Base-by-base conservation (phyloP, 2,113 vertebrate genomes). In the Odocoileus hemionus region DNA sequence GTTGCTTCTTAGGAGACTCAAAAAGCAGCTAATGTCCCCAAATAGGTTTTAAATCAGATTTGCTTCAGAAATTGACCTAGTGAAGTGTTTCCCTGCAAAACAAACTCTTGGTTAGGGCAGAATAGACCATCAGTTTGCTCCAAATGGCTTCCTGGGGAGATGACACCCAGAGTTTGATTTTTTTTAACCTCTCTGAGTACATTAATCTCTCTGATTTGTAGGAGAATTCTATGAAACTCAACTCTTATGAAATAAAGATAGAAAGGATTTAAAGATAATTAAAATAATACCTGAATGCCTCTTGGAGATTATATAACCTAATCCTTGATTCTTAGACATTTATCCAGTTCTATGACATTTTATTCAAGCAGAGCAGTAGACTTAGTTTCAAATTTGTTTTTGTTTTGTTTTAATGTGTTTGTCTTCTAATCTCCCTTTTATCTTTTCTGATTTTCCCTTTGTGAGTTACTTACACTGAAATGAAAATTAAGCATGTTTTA, bases 261-360 rank as follows among this genome's bases (percentile, higher is more conserved):
- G 47, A 96, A 95, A 87, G 43, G 61, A 94, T 95, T 85, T 94
- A 85, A 88, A 76, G 39, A 79, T 64, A 89, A 86, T 92, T 96
- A 96, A 97, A 89, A 95, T 76, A 57, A 80, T 89, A 86, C 57
- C 36, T 82, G 45, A 80, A 91, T 80, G 14, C 5, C 47, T 89
- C 50, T 92, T 91, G 91, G 88, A 85, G 47, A 89, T 80, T 84
- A 80, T 58, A 83, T 54, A 96, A 61, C 23, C 43, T 95, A 93
- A 95, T 94, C 93, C 84, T 95, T 82, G 23, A 74, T 95, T 82
- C 76, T 84, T 76, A 91, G 76, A 79, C 54, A 82, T 94, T 93
- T 52, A 83, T 91, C 26, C 43, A 85, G 52, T 86, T 74, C 45
- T 57, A 1, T 93, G 76, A 64, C 91, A 89, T 88, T 94, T 90